These are phyloP conservation scores for Lycocerus yunnanus DNA, from an alignment of 2,888 invertebrate species.

Conservation along the genomic window DNA sequence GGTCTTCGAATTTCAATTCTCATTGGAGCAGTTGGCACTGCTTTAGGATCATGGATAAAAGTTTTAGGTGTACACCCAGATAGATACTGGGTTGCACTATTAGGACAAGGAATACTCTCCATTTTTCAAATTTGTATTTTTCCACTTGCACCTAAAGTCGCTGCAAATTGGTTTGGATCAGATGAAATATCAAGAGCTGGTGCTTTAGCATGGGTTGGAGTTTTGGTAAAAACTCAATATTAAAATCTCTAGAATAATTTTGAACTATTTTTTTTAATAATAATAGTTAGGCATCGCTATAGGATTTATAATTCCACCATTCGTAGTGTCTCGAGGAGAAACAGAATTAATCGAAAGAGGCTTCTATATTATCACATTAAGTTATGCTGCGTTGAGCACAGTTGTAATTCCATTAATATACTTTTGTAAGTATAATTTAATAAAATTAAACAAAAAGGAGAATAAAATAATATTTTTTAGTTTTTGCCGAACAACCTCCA, in stretches of 20 bases:
- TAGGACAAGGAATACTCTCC: constrained; percentile 85
- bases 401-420: background rate
- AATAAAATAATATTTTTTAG: background rate
- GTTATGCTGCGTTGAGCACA: background rate
- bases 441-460: no score
- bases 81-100: constrained; percentile 82
- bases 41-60: constrained; percentile 86
- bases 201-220: constrained; percentile 97
- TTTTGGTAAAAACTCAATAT: constrained; percentile 74
- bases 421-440: background rate
- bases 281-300: background rate
- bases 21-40: constrained; percentile 82
- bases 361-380: background rate
- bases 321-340: background rate
- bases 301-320: background rate
- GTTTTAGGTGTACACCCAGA: constrained; percentile 81
- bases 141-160: constrained; percentile 86
- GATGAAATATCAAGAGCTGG: constrained; percentile 96
- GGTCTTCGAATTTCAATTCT: constrained; percentile 82
- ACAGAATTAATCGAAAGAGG: background rate
- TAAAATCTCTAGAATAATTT: background rate
- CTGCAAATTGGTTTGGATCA: constrained; percentile 96
- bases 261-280: constrained; percentile 18
- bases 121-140: constrained; percentile 90
- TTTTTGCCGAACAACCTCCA: background rate